Base-by-base conservation (phyloP, 2,888 invertebrate genomes). In the Pseudeuparius sepicola region DNA sequence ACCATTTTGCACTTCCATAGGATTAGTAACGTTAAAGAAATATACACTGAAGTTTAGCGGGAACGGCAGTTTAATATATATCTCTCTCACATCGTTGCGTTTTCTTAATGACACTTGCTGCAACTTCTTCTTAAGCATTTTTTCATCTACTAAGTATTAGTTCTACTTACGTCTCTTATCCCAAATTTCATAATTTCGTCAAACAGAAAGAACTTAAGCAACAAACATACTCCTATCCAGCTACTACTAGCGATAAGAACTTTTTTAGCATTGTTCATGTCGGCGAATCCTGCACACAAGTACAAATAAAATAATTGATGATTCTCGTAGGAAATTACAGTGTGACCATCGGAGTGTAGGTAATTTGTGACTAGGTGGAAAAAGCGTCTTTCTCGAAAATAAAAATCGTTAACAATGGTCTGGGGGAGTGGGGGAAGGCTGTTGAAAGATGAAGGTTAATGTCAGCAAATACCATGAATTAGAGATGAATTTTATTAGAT, bases 141-240 rank as follows among this genome's bases (percentile, higher is more conserved):
- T n/a, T 20, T 20, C n/a, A n/a, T 20, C 20, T 20, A 6, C n/a
- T 20, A 20, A 20, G n/a, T 7, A 20, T 7, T 20, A 7, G n/a
- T n/a, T 7, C 14, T 35, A 52, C 53, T 52, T 45, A 55, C 55
- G 41, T 55, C 51, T 45, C 37, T 46, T n/a, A 55, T 44, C 7
- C 44, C 48, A 42, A 50, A 45, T 31, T 35, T 42, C 10, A 54
- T 27, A 14, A 55, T 38, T 5, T 37, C 28, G 10, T 48, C 46
- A 37, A 52, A 46, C 11, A 43, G 12, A 25, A 40, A 39, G 71
- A 75, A 80, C 14, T 81, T 80, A 44, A 79, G 72, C 2, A 78
- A 46, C 1, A 79, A 51, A 5, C n/a, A 6, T 7, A 16, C 24
- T n/a, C 18, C 2, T 9, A 18, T 9, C 10, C 12, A 12, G 2